phyloP scores from a whole-genome alignment of 92 coral and sea anemone species.

The Desmophyllum pertusum region DNA sequence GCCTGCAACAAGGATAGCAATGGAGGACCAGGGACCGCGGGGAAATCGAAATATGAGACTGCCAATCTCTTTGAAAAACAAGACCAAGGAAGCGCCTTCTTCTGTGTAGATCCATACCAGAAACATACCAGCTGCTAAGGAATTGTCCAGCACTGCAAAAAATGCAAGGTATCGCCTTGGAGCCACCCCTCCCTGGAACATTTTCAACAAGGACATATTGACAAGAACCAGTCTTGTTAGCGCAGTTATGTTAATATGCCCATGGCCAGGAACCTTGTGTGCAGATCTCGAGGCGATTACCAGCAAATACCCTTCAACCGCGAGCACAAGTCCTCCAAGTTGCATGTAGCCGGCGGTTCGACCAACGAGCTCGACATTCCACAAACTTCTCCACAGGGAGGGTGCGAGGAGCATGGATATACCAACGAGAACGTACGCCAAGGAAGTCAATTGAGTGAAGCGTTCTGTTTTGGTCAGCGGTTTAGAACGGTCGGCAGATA shows the following conservation, averaged over 20 bases:
- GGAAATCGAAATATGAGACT: conserved; percentile 29
- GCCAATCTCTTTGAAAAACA: conserved; percentile 30
- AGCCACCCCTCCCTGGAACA: background rate
- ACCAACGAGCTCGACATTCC: conserved; percentile 29
- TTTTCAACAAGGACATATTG: background rate
- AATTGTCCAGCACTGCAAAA: conserved; percentile 27
- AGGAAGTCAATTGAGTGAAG: conserved; percentile 27
- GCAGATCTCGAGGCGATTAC: conserved; percentile 17
- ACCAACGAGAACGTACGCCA: conserved; percentile 23
- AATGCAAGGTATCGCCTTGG: conserved; percentile 8
- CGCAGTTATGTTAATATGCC: conserved; percentile 25
- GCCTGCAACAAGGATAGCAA: conserved; percentile 14
- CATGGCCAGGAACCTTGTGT: conserved; percentile 34
- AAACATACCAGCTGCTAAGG: conserved; percentile 19
- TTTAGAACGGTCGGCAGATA: background rate
- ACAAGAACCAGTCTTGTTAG: conserved; percentile 22
- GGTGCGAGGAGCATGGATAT: conserved; percentile 18
- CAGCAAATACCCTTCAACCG: conserved; percentile 33
- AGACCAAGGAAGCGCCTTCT: conserved; percentile 4
- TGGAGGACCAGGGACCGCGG: conserved; percentile 15
- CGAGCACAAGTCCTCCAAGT: conserved; percentile 9
- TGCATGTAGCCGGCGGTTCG: conserved; percentile 19
- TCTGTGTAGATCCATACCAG: conserved; percentile 27
- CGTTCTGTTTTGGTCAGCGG: conserved; percentile 37
- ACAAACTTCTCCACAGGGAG: conserved; percentile 30